A percentile compares a stretch with the other conserved stretches of the same genome.
Conservation (phyloP, 64 coral and sea anemone genomes). For the Pachyseris speciosa region DNA sequence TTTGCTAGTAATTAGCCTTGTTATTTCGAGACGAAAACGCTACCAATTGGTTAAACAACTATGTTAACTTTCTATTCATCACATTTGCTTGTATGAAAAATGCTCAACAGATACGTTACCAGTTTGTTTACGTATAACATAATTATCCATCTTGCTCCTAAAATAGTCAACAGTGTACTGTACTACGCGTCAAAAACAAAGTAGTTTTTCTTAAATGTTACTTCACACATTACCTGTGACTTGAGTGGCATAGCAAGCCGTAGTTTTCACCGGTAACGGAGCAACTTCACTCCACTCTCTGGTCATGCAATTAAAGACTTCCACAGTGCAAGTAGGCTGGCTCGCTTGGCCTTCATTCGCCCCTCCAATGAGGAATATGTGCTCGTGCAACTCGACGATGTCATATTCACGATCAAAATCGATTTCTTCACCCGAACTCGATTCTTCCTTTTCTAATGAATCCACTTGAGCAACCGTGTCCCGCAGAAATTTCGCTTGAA, state of each 20-base stretch:
- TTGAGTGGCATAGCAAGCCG: conserved; percentile 77
- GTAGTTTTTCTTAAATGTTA: too few relatives aligned
- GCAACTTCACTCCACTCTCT: conserved; percentile 65
- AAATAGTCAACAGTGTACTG: too few relatives aligned
- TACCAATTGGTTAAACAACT: too few relatives aligned
- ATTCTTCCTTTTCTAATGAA: conserved; percentile 50
- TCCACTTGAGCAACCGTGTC: conserved; percentile 46
- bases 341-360: conserved; percentile 49
- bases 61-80: too few relatives aligned
- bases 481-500: conserved; percentile 77
- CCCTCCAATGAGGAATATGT: conserved; percentile 81
- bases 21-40: too few relatives aligned
- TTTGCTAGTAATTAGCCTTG: too few relatives aligned
- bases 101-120: too few relatives aligned
- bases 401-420: conserved; percentile 76
- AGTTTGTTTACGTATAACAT: too few relatives aligned
- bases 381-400: conserved; percentile 79
- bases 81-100: too few relatives aligned
- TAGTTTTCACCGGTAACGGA: conserved; percentile 76
- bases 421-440: conserved; percentile 48
- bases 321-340: conserved; percentile 44
- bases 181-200: too few relatives aligned
- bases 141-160: too few relatives aligned
- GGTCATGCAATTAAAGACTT: conserved; percentile 60
- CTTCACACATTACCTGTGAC: conserved; percentile 70